These are phyloP conservation scores for Melieria crassipennis DNA, from an alignment of 2,888 invertebrate genomes.

Conservation along the genomic window DNA sequence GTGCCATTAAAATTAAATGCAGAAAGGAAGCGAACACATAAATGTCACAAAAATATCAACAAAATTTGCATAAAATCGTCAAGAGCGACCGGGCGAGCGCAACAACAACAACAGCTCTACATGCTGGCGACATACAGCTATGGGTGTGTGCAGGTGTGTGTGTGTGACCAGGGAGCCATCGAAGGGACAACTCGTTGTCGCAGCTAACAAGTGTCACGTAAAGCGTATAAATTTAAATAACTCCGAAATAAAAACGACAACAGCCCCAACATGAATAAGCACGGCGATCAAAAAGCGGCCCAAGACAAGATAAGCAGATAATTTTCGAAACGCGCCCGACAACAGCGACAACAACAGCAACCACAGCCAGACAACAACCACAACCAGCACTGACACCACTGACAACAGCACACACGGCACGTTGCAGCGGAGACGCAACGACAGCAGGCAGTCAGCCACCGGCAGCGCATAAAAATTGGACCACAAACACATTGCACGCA, in stretches of 20 bases:
- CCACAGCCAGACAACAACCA: slow-evolving; percentile 36
- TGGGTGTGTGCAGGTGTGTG: background rate
- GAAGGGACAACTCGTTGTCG: slow-evolving; percentile 7
- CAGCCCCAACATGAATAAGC: slow-evolving; percentile 58
- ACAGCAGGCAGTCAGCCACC: background rate
- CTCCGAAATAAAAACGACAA: slow-evolving; percentile 23
- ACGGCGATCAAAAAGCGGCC: slow-evolving; percentile 43
- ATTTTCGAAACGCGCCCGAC: slow-evolving; percentile 23
- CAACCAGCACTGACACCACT: slow-evolving; percentile 34
- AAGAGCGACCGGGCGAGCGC: slow-evolving; percentile 19
- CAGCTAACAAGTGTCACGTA: slow-evolving; percentile 62
- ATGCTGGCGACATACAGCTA: background rate
- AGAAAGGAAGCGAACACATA: background rate
- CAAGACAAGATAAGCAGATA: slow-evolving; percentile 60
- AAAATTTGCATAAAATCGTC: slow-evolving; percentile 49
- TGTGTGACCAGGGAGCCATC: background rate
- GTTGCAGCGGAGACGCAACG: background rate
- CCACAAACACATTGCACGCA: slow-evolving; percentile 52
- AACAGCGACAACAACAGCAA: background rate
- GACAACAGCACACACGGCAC: slow-evolving; percentile 21
- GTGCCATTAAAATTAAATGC: no score
- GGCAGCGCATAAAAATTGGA: slow-evolving; percentile 51
- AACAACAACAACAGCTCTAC: background rate
- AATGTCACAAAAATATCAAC: slow-evolving; percentile 35
- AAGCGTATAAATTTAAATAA: slow-evolving; percentile 54